Percentiles rank a stretch among this genome's conserved stretches.
Evolutionary conservation across 2,797 vertebrate genomes (phyloP).

Genomic region (Heliangelus exortis): DNA sequence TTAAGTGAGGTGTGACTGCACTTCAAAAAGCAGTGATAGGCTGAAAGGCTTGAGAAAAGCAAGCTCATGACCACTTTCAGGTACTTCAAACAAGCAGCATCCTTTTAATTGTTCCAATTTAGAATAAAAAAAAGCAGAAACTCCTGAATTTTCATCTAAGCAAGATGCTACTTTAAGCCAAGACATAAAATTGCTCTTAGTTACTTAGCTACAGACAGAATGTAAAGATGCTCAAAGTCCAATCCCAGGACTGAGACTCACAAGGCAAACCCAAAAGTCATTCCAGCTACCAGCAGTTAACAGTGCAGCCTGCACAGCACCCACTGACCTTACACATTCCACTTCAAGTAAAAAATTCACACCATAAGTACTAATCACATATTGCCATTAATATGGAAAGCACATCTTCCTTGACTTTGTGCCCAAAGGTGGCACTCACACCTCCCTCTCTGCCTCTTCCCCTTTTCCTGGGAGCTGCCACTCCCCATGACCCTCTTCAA

Average conservation of each 20-base stretch:
- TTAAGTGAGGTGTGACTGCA: neutral
- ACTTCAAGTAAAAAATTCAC: neutral
- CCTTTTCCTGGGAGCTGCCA: neutral
- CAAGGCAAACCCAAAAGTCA: neutral
- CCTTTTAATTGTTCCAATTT: neutral
- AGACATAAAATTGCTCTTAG: neutral
- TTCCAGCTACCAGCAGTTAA: neutral
- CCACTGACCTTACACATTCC: fast-evolving
- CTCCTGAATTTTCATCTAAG: neutral
- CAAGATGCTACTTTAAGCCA: neutral
- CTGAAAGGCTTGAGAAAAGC: neutral
- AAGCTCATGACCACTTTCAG: neutral
- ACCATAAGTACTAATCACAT: neutral
- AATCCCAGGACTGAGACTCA: neutral
- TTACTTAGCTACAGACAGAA: neutral
- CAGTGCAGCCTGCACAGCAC: fast-evolving
- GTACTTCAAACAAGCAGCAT: neutral
- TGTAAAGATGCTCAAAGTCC: neutral
- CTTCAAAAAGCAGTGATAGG: neutral
- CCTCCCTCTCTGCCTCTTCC: neutral
- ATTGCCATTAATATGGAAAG: neutral
- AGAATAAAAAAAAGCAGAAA: neutral
- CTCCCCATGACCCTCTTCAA: neutral
- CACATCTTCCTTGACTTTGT: neutral
- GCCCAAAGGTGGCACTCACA: fast-evolving